Evolutionary conservation across 1,140 invertebrate genomes (phyloP).

Genomic region (Bombus impatiens): DNA sequence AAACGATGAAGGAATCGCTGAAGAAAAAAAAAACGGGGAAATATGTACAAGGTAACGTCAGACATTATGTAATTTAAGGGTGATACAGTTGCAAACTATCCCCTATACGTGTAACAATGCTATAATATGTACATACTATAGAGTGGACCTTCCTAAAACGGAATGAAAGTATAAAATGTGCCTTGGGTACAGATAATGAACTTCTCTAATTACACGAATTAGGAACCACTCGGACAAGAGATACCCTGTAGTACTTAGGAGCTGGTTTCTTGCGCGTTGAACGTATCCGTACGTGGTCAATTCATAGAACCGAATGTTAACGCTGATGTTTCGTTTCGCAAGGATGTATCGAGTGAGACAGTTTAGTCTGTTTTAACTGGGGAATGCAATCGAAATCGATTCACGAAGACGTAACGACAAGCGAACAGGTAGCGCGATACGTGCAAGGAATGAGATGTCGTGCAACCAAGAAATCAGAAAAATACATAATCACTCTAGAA

Average conservation of each 20-base stretch:
- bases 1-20: constrained; percentile 51
- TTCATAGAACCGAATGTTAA: not conserved
- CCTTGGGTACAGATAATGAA: constrained; percentile 80
- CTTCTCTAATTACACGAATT: constrained; percentile 67
- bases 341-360: not conserved
- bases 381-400: not conserved
- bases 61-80: constrained; percentile 65
- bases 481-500: constrained; percentile 78
- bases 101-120: constrained; percentile 61
- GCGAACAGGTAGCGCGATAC: not conserved
- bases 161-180: constrained; percentile 82
- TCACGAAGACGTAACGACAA: not conserved
- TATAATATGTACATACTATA: constrained; percentile 72
- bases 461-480: constrained; percentile 78
- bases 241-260: constrained; percentile 64
- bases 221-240: constrained; percentile 66
- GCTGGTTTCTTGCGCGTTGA: constrained; percentile 62
- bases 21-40: not conserved
- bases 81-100: constrained; percentile 66
- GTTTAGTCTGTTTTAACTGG: no score
- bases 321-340: not conserved
- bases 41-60: constrained; percentile 61
- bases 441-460: constrained; percentile 39
- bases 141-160: constrained; percentile 78
- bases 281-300: constrained; percentile 3